phyloP scores from a whole-genome alignment of 2,113 vertebrate genomes.

The Mesitornis unicolor region DNA sequence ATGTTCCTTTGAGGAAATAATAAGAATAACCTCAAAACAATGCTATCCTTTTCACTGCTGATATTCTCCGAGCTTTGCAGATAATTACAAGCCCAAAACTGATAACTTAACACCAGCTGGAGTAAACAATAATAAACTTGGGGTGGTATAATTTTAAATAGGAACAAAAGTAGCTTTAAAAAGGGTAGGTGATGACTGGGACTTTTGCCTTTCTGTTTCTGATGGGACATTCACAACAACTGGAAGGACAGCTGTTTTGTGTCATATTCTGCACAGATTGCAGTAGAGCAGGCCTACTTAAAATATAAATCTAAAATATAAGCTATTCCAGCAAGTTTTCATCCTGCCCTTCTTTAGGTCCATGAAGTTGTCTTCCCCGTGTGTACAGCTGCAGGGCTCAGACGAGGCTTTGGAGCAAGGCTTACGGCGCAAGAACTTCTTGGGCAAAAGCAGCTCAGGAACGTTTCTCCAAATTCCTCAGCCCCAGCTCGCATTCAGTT shows the following conservation, averaged over 20 bases:
- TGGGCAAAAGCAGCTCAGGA: neutral
- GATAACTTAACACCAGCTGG: neutral
- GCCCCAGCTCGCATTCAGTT: neutral
- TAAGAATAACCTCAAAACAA: slow-evolving; percentile 31
- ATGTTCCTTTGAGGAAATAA: slow-evolving; percentile 25
- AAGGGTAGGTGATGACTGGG: neutral
- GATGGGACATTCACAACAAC: neutral
- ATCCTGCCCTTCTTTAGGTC: neutral
- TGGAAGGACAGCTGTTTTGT: neutral
- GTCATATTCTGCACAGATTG: neutral
- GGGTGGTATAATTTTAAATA: neutral
- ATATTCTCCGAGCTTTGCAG: neutral
- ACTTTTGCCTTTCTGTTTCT: neutral
- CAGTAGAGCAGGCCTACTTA: neutral
- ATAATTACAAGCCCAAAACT: neutral
- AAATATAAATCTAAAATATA: neutral
- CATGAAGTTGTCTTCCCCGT: neutral
- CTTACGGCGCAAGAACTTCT: neutral
- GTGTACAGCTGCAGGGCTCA: neutral
- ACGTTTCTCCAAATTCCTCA: neutral
- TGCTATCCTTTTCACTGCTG: neutral
- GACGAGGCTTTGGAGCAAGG: neutral
- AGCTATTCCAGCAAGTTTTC: neutral
- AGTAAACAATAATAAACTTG: neutral
- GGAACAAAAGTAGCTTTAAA: neutral